Conservation (phyloP, 2,113 vertebrate genomes). For the Ageneiosus marmoratus region DNA sequence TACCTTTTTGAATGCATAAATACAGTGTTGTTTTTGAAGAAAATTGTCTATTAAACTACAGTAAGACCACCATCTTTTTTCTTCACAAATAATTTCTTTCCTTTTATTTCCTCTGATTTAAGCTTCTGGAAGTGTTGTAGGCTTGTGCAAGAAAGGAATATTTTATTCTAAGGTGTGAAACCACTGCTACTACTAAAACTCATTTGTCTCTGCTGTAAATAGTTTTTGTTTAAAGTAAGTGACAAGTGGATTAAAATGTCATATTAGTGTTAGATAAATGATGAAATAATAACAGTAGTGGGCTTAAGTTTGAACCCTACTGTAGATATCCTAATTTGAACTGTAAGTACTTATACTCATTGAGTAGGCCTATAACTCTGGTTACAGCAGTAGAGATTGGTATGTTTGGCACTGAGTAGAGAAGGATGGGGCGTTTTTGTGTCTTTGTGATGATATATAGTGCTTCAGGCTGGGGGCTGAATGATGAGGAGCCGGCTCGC, state of each 20-base stretch:
- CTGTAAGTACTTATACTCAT: slow-evolving; percentile 10
- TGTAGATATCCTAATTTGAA: slow-evolving; percentile 12
- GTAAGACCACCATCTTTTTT: background rate
- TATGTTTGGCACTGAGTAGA: slow-evolving; percentile 44
- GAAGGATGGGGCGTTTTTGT: slow-evolving; percentile 52
- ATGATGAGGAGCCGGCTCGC: slow-evolving; percentile 88
- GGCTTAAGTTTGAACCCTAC: background rate
- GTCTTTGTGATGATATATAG: slow-evolving; percentile 75
- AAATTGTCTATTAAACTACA: background rate
- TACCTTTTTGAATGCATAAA: background rate
- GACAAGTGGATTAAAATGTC: slow-evolving; percentile 7
- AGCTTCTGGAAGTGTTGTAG: background rate
- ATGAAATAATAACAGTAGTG: slow-evolving; percentile 10
- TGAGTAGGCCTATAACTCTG: slow-evolving; percentile 21
- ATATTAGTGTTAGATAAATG: slow-evolving; percentile 4
- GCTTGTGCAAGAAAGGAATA: background rate
- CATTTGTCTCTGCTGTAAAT: background rate
- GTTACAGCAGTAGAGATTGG: slow-evolving; percentile 28
- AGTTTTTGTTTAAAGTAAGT: background rate
- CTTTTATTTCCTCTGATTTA: background rate
- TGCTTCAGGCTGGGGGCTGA: slow-evolving; percentile 89
- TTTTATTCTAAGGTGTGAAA: background rate
- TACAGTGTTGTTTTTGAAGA: background rate
- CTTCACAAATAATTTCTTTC: background rate
- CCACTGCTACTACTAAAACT: background rate